These are phyloP conservation scores for Vespertilio murinus DNA, from an alignment of 2,797 vertebrate species.

Conservation along the genomic window DNA sequence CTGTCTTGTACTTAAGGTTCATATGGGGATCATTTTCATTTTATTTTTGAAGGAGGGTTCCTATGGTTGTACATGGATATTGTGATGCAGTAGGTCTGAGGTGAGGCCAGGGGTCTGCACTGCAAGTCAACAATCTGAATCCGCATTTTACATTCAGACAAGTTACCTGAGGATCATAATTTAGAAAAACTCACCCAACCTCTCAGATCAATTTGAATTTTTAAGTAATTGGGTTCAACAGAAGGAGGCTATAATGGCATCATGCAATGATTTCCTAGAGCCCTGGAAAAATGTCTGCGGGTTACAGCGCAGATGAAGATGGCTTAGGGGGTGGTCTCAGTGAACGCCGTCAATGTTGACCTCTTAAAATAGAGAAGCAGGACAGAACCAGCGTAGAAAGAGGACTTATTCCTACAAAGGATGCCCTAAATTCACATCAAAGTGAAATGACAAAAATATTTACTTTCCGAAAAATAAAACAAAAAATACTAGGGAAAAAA, in stretches of 20 bases:
- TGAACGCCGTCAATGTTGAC: not conserved
- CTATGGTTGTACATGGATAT: not conserved
- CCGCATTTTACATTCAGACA: not conserved
- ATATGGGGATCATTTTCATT: not conserved
- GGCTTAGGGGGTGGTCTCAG: not conserved
- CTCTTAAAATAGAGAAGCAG: not conserved
- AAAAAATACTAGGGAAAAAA: not conserved
- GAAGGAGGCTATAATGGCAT: not conserved
- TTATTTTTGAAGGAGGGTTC: not conserved
- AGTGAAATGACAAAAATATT: not conserved
- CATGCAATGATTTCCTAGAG: not conserved
- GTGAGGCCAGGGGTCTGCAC: not conserved
- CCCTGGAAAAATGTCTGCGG: no score
- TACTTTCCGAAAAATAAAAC: not conserved
- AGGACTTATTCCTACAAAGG: not conserved
- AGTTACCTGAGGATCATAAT: not conserved
- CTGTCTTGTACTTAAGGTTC: not conserved
- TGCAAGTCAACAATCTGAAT: not conserved
- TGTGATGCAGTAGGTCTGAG: not conserved
- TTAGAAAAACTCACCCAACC: not conserved
- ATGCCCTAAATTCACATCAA: not conserved
- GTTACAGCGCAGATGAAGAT: not conserved
- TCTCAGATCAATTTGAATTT: not conserved
- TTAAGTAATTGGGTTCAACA: not conserved
- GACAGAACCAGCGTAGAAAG: not conserved